These are phyloP conservation scores for Epiblema foenella DNA, from an alignment of 2,888 invertebrate genomes.

Conservation along the genomic window DNA sequence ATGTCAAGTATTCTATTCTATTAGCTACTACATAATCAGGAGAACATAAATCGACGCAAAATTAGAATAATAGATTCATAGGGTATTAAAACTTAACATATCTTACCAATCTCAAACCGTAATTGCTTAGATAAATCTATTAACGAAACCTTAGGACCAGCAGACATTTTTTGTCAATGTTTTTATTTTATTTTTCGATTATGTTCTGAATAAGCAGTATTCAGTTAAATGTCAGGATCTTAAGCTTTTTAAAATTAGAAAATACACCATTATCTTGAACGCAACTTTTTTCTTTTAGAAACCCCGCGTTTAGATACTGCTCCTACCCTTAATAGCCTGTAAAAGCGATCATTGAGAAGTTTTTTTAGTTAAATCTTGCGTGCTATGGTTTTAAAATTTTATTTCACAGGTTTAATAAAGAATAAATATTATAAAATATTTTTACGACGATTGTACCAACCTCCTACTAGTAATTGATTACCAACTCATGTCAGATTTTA, in stretches of 20 bases:
- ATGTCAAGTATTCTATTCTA: background rate
- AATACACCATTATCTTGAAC: no score
- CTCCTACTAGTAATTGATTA: background rate
- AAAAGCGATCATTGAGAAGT: background rate
- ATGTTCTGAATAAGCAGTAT: background rate
- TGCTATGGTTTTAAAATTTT: background rate
- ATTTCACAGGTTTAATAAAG: background rate
- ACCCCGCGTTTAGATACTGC: conserved; percentile 9
- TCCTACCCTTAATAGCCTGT: background rate
- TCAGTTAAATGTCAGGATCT: background rate
- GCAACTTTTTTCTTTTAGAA: background rate
- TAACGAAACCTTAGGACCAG: conserved; percentile 62
- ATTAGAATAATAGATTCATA: background rate
- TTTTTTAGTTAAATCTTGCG: background rate
- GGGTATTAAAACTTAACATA: background rate
- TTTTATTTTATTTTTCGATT: conserved; percentile 40
- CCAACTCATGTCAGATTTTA: background rate
- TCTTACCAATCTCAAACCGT: conserved; percentile 74
- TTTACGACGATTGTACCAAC: background rate
- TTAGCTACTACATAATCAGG: no score
- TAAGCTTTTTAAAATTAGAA: no score
- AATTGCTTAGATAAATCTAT: conserved; percentile 74
- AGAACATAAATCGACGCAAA: background rate
- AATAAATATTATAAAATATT: background rate
- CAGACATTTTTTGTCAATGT: conserved; percentile 54